Evolutionary conservation across 2,797 vertebrate species (phyloP).

Genomic region (Antrozous pallidus): DNA sequence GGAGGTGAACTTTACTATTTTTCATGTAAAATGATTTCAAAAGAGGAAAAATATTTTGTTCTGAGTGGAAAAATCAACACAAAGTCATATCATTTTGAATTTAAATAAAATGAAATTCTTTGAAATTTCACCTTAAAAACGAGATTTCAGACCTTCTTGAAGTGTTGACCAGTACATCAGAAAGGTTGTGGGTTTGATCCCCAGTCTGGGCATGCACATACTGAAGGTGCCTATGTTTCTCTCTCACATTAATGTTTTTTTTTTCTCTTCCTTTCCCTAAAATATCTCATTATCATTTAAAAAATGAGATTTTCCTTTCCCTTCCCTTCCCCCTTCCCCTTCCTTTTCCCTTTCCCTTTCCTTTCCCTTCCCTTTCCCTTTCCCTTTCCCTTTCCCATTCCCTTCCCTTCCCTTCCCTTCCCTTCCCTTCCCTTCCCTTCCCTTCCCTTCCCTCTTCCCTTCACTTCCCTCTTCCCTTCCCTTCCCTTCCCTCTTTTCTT

Average conservation of each 20-base stretch:
- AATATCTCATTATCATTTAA: neutral
- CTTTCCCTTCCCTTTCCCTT: no score
- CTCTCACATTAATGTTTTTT: neutral
- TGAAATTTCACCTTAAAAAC: neutral
- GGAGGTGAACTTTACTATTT: neutral
- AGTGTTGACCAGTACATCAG: neutral
- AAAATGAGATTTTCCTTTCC: no score
- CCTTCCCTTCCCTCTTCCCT: no score
- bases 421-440: no score
- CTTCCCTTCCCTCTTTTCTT: no score
- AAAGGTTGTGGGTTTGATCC: neutral
- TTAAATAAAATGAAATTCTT: neutral
- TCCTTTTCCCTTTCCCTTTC: no score
- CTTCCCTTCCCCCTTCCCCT: no score
- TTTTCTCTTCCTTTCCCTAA: neutral
- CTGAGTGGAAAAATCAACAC: neutral
- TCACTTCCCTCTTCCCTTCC: no score
- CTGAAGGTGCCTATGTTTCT: neutral
- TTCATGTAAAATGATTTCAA: constrained; percentile 24
- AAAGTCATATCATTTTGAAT: neutral
- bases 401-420: no score
- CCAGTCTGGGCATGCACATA: neutral
- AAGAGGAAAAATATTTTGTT: constrained; percentile 16
- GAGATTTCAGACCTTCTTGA: neutral
- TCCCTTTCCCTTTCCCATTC: no score